Base-by-base conservation (phyloP, 1,140 invertebrate species). In the Bombus waltoni region DNA sequence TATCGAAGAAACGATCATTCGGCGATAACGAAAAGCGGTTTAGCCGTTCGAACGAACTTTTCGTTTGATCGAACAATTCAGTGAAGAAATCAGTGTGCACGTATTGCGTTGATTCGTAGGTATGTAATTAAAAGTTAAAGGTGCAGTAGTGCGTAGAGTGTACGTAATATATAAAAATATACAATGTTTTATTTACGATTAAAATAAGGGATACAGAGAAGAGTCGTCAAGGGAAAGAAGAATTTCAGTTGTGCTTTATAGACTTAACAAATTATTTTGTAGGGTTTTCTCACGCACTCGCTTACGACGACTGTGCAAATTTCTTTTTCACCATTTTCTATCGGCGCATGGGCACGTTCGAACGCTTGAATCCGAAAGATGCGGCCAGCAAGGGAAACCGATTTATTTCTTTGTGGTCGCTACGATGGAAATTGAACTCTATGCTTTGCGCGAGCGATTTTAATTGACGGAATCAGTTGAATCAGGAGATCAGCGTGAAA, bases 371-470 rank as follows among this genome's bases (percentile, higher is more conserved):
- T 44, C 22, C 44, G n/a, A 35, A 11, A 47, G 11, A 22, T 32
- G 62, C 25, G 53, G 25, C 35, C 42, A 10, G 6, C 5, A 22
- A n/a, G 22, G 42, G 44, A 77, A 77, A 70, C 53, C 59, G 77
- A 77, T 76, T 83, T 76, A 10, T 15, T 40, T 68, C 28, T 57
- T 77, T 32, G 81, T 25, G 40, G 40, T 1, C 40, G n/a, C 35
- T 22, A 35, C 81, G 11, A 70, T 57, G 47, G 44, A 83, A 83
- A 83, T 75, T 75, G 72, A 53, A 40, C 70, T 83, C 77, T 77
- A 77, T 35, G 59, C 65, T 53, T 53, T 22, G 22, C 25, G n/a
- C 32, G 13, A 71, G 13, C 32, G 71, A 65, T 62, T 74, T 74
- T 65, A 59, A 74, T 82, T 62, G 53, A 57, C 53, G 28, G 80